Base-by-base conservation (phyloP, 2,113 vertebrate genomes). In the Aspiorhynchus laticeps region DNA sequence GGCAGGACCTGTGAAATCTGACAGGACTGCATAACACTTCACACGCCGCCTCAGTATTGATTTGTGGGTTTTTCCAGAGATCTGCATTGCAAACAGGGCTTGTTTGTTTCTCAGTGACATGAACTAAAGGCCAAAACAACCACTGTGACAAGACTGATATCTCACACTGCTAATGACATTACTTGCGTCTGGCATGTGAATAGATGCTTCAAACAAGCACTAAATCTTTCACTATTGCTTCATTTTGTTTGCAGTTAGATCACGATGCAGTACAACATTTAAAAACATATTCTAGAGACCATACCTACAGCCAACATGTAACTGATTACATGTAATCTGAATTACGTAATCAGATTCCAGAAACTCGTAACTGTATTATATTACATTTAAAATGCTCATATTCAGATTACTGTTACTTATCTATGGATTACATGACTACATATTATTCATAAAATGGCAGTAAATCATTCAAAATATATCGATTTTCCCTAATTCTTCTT, bases 61-160 rank as follows among this genome's bases (percentile, higher is more conserved):
- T 85, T 48, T 28, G 74, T 21, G 53, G 15, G 10, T 41, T 63
- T 31, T 63, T 33, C 19, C 73, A 41, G 69, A 76, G 17, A 59
- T 85, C 31, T 59, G 53, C 15, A 31, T 76, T 24, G 46, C 21
- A 31, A 24, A 4, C 12, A 51, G 33, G n/a, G 17, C 43, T 67
- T 36, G 28, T 14, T 48, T 38, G 69, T 69, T 77, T 7, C 75
- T 17, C 15, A 1, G 41, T 65, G 80, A 83, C 43, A 36, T 26
- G 12, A 9, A n/a, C 56, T 4, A 82, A 87, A 82, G 67, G 79
- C 69, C 51, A 67, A 77, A 83, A 17, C 56, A 15, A 11, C 11
- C 5, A 59, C 17, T 6, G 21, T 26, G 46, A 38, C 31, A 76
- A 28, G 26, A 33, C 28, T 17, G 24, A 65, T 63, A 14, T 63